Evolutionary conservation across 2,113 vertebrate genomes (phyloP).

Genomic region (Stegostoma tigrinum): DNA sequence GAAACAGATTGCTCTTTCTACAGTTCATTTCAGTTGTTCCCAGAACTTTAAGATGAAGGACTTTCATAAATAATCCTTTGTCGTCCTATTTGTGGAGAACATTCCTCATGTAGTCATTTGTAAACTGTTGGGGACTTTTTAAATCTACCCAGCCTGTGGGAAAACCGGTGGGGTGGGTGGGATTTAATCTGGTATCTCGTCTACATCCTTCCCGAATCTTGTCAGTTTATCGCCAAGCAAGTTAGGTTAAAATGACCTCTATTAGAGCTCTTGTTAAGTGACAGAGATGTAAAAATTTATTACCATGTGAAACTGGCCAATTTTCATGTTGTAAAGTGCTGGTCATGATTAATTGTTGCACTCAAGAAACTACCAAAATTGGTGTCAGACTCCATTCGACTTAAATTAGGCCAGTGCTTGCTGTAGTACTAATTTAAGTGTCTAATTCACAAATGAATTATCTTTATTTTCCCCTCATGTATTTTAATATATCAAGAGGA

Average conservation of each 20-base stretch:
- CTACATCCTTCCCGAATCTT: background rate
- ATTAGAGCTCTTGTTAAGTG: background rate
- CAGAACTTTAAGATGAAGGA: background rate
- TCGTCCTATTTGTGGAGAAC: background rate
- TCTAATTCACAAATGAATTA: conserved; percentile 29
- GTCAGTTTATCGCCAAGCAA: background rate
- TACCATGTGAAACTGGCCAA: background rate
- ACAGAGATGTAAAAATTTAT: background rate
- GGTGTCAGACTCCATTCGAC: conserved; percentile 3
- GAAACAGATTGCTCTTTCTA: background rate
- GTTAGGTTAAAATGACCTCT: background rate
- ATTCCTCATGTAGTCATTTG: background rate
- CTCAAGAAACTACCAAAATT: background rate
- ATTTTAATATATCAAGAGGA: background rate
- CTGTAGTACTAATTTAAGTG: background rate
- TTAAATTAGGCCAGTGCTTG: conserved; percentile 16
- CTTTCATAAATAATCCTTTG: background rate
- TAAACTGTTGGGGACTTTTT: background rate
- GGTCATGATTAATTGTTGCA: conserved; percentile 26
- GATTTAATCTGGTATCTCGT: background rate
- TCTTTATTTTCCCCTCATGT: background rate
- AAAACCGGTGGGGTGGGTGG: background rate
- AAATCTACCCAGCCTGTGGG: background rate
- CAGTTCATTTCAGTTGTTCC: background rate
- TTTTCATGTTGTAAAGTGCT: conserved; percentile 9